Percentiles rank a stretch among this genome's conserved stretches.
These are phyloP conservation scores for Triplophysa dalaica DNA, from an alignment of 2,113 vertebrate genomes.

Conservation along the genomic window DNA sequence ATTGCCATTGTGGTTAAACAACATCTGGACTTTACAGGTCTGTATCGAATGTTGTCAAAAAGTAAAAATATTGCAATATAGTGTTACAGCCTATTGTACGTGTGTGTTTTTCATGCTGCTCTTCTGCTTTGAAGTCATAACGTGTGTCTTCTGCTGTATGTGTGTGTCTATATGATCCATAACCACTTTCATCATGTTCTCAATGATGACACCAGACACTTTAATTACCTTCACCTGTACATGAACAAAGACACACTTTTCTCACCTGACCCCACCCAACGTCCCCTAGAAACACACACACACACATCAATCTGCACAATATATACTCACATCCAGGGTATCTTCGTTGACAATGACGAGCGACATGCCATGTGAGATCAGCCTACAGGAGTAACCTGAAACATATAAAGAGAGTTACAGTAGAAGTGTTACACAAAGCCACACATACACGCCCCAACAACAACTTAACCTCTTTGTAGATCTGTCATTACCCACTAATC, in stretches of 20 bases:
- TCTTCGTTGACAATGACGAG: constrained; percentile 96
- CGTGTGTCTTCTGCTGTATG: constrained; percentile 38
- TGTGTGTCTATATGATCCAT: constrained; percentile 39
- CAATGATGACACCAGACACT: constrained; percentile 73
- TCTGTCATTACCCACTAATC: constrained; percentile 30
- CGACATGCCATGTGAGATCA: constrained; percentile 95
- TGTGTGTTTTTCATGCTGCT: constrained; percentile 25
- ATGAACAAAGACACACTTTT: constrained; percentile 67
- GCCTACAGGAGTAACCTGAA: constrained; percentile 92
- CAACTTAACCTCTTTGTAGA: constrained; percentile 27
- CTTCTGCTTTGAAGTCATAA: constrained; percentile 21
- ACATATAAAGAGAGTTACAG: constrained; percentile 47
- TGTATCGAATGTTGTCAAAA: too few relatives aligned
- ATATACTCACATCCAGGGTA: constrained; percentile 91
- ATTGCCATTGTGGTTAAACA: too few relatives aligned
- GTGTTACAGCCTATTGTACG: background rate
- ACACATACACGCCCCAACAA: constrained; percentile 31
- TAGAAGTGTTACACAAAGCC: constrained; percentile 1
- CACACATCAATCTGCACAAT: constrained; percentile 30
- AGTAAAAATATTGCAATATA: too few relatives aligned
- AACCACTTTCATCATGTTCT: constrained; percentile 66
- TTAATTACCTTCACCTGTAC: constrained; percentile 74
- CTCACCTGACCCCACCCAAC: constrained; percentile 41
- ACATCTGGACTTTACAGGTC: too few relatives aligned
- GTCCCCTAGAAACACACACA: constrained; percentile 29